These are phyloP conservation scores for Molossus alvarezi DNA, from an alignment of 2,797 vertebrate species.

Conservation along the genomic window DNA sequence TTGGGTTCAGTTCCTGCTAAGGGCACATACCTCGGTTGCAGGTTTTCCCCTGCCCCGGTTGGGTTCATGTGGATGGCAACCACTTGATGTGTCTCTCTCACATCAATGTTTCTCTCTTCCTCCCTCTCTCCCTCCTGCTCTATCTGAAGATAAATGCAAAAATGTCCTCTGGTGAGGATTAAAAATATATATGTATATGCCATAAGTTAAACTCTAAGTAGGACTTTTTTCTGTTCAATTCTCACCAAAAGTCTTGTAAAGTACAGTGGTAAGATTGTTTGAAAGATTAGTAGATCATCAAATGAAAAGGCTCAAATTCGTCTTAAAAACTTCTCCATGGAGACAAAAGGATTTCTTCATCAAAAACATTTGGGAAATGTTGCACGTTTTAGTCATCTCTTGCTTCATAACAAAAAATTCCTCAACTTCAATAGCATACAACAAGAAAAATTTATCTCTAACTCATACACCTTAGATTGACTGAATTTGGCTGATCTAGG, in stretches of 20 bases:
- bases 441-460: not conserved
- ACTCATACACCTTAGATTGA: not conserved
- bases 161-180: too few species aligned
- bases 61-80: too few species aligned
- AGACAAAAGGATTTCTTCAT: not conserved
- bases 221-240: not conserved
- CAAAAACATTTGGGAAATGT: not conserved
- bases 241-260: not conserved
- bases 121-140: too few species aligned
- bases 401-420: not conserved
- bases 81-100: too few species aligned
- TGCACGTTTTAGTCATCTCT: not conserved
- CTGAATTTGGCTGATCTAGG: not conserved
- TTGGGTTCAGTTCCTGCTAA: too few species aligned
- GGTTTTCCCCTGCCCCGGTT: too few species aligned
- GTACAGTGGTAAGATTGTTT: constrained; percentile 5
- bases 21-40: too few species aligned
- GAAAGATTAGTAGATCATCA: not conserved
- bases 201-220: constrained; percentile 2
- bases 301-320: not conserved
- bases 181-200: not conserved
- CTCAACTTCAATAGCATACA: not conserved
- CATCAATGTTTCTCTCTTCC: too few species aligned
- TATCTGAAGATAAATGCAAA: too few species aligned
- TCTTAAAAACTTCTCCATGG: not conserved